Percentiles rank a stretch among this genome's conserved stretches.
phyloP scores from a whole-genome alignment of 2,797 vertebrate species.

The Onychomys leucogaster region DNA sequence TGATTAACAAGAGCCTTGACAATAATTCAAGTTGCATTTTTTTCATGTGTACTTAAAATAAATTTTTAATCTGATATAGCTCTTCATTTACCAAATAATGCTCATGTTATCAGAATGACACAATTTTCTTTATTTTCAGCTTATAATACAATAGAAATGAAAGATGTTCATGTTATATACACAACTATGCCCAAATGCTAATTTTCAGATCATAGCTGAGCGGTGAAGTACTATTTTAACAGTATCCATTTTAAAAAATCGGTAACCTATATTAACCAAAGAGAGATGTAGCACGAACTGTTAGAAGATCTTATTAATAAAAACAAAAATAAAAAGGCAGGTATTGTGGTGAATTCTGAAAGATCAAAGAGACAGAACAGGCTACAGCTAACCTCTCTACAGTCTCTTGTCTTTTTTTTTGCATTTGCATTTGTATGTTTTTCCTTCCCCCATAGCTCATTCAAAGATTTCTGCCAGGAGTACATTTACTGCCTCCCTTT shows the following conservation, averaged over 20 bases:
- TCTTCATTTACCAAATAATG: neutral
- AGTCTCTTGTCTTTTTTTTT: neutral
- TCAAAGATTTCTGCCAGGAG: neutral
- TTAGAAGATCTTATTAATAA: no score
- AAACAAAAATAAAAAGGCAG: no score
- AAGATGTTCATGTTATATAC: neutral
- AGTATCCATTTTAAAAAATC: neutral
- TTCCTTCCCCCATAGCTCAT: no score
- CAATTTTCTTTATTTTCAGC: neutral
- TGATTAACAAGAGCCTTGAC: conserved; percentile 12
- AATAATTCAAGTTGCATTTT: neutral
- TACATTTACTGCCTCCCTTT: neutral
- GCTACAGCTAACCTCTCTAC: no score
- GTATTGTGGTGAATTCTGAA: no score
- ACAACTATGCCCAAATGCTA: neutral
- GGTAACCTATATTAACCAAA: neutral
- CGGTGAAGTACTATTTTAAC: neutral
- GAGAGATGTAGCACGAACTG: neutral
- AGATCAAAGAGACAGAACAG: no score
- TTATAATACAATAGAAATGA: neutral
- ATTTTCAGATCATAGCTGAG: neutral
- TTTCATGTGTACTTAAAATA: conserved; percentile 42
- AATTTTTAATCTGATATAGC: neutral
- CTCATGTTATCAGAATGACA: neutral
- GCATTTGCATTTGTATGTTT: neutral